Conservation (phyloP, 2,888 invertebrate genomes). For the Petrolisthes manimaculis region DNA sequence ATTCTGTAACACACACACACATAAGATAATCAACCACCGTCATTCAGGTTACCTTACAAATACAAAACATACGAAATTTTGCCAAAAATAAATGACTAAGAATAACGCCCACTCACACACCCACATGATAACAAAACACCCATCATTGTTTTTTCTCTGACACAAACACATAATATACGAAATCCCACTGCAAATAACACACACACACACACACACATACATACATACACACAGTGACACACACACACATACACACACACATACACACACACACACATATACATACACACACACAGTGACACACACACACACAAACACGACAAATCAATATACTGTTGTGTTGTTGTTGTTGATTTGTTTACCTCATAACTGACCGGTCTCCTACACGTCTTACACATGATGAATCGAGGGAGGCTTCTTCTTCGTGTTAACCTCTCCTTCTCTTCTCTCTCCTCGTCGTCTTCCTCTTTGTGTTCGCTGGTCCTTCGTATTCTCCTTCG, state of each 20-base stretch:
- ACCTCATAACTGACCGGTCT: constrained; percentile 25
- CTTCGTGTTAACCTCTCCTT: neutral
- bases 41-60: neutral
- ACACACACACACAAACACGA: neutral
- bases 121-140: too few species aligned
- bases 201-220: too few species aligned
- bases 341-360: neutral
- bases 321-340: too few species aligned
- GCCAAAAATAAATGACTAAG: too few species aligned
- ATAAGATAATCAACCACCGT: neutral
- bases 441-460: neutral
- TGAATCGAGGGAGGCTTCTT: neutral
- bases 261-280: too few species aligned
- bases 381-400: constrained; percentile 51
- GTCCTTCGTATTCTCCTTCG: neutral
- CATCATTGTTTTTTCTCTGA: too few species aligned
- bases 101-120: too few species aligned
- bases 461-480: neutral
- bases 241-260: too few species aligned
- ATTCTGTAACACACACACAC: neutral
- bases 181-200: neutral
- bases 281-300: too few species aligned
- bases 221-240: too few species aligned
- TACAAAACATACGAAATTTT: too few species aligned
- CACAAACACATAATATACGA: neutral